These are phyloP conservation scores for Halocynthia aurantium DNA, from an alignment of 23 tunicate genomes.

Conservation along the genomic window DNA sequence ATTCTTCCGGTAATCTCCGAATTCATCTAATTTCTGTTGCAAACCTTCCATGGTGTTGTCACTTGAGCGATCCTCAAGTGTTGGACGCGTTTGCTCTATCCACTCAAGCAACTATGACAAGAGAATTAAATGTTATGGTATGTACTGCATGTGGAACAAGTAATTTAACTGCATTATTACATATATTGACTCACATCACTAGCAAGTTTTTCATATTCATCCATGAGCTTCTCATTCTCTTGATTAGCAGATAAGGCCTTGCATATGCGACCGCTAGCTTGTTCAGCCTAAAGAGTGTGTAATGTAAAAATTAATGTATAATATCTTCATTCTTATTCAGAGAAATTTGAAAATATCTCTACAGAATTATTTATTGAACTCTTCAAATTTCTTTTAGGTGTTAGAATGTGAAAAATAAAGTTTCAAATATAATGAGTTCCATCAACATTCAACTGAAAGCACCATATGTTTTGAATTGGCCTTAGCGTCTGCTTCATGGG, in stretches of 20 bases:
- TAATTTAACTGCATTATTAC: too few relatives aligned
- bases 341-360: too few relatives aligned
- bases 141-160: too few relatives aligned
- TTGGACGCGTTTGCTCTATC: slow-evolving; percentile 84
- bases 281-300: slow-evolving; percentile 70
- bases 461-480: too few relatives aligned
- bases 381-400: neutral
- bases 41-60: slow-evolving; percentile 98
- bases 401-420: too few relatives aligned
- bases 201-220: slow-evolving; percentile 95
- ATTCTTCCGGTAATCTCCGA: slow-evolving; percentile 86
- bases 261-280: slow-evolving; percentile 92
- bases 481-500: too few relatives aligned
- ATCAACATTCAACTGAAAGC: too few relatives aligned
- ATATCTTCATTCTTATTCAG: too few relatives aligned
- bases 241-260: slow-evolving; percentile 95
- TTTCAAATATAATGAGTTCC: too few relatives aligned
- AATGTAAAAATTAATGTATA: too few relatives aligned
- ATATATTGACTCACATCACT: slow-evolving; percentile 68
- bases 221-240: slow-evolving; percentile 97
- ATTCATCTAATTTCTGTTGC: slow-evolving; percentile 85
- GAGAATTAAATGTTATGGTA: neutral
- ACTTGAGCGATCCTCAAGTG: slow-evolving; percentile 87
- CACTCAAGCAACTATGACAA: slow-evolving; percentile 73
- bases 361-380: too few relatives aligned